Percentiles rank a stretch among this genome's conserved stretches.
Evolutionary conservation across 2,888 invertebrate species (phyloP).

Genomic region (Schizotus pectinicornis): DNA sequence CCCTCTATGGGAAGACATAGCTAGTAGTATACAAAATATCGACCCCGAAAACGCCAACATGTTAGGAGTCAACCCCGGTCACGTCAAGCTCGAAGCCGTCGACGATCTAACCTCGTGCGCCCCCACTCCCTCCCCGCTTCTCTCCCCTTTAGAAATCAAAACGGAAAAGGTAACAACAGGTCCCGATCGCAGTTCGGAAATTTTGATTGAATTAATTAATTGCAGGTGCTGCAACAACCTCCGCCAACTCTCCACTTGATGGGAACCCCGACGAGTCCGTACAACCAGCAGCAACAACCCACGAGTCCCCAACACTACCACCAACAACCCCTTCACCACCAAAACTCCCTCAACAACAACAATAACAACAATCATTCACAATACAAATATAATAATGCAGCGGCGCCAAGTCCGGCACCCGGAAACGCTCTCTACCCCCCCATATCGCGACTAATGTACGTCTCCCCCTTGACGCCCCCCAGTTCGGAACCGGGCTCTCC

Average conservation of each 20-base stretch:
- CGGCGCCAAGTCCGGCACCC: slow-evolving; percentile 53
- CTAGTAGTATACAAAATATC: slow-evolving; percentile 87
- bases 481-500: slow-evolving; percentile 88
- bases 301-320: slow-evolving; percentile 54
- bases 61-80: slow-evolving; percentile 73
- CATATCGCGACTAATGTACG: slow-evolving; percentile 73
- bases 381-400: slow-evolving; percentile 51
- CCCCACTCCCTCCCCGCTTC: slow-evolving; percentile 76
- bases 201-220: slow-evolving; percentile 16
- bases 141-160: slow-evolving; percentile 82
- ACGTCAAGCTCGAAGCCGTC: slow-evolving; percentile 81
- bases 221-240: slow-evolving; percentile 54
- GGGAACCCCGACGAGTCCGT: slow-evolving; percentile 62
- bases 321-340: slow-evolving; percentile 52
- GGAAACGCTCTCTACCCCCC: slow-evolving; percentile 62
- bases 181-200: not conserved
- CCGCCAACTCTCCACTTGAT: slow-evolving; percentile 63
- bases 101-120: slow-evolving; percentile 64
- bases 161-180: slow-evolving; percentile 66
- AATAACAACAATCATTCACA: slow-evolving; percentile 42
- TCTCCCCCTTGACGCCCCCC: slow-evolving; percentile 85
- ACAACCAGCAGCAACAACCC: slow-evolving; percentile 54
- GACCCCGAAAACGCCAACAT: slow-evolving; percentile 90
- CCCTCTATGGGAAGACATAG: slow-evolving; percentile 90
- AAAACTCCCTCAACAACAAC: slow-evolving; percentile 59